A percentile compares a stretch with the other conserved stretches of the same genome.
phyloP scores from a whole-genome alignment of 2,797 vertebrate genomes.

The Phoebastria nigripes region DNA sequence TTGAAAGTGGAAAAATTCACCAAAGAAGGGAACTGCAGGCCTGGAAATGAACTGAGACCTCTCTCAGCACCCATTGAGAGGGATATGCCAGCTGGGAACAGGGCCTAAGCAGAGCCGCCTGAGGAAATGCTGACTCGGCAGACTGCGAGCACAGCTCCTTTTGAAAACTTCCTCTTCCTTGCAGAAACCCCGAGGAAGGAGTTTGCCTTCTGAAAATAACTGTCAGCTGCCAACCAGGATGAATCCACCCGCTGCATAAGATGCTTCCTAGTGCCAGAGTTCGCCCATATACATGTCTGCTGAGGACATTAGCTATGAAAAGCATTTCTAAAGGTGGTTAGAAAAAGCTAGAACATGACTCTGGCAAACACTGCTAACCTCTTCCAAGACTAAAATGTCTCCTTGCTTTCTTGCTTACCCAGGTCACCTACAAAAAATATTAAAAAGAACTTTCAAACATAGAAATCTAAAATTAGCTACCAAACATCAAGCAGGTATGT shows the following conservation, averaged over 20 bases:
- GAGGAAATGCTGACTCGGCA: neutral
- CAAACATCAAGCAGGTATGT: neutral
- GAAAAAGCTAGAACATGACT: neutral
- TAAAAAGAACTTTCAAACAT: neutral
- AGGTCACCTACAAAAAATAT: neutral
- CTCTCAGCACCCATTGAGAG: neutral
- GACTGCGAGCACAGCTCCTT: neutral
- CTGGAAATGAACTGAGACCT: neutral
- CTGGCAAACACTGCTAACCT: neutral
- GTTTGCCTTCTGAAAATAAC: neutral
- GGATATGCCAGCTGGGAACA: neutral
- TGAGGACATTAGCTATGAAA: neutral
- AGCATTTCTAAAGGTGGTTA: neutral
- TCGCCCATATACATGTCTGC: accelerated
- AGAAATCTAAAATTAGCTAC: neutral
- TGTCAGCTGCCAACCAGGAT: neutral
- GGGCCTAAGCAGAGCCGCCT: neutral
- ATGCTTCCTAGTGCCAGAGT: neutral
- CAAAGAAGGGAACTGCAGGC: neutral
- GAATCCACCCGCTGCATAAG: accelerated
- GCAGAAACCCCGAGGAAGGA: neutral
- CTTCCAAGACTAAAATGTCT: neutral
- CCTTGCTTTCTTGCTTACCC: neutral
- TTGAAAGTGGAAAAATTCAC: neutral
- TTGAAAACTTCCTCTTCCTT: neutral